Evolutionary conservation across 1,140 invertebrate genomes (phyloP).

Genomic region (Pseudomyrmex sp.): DNA sequence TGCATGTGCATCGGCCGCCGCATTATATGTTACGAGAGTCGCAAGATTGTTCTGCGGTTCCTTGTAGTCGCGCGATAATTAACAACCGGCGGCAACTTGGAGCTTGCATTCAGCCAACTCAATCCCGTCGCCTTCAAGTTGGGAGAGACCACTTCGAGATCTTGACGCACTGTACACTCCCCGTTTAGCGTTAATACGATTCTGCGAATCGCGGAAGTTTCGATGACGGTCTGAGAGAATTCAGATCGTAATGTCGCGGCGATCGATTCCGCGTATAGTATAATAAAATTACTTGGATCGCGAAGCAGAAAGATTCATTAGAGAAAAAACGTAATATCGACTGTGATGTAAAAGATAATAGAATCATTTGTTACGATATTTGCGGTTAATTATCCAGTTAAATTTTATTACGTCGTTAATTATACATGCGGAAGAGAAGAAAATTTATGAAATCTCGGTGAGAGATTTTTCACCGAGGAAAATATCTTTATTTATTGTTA

Average conservation of each 20-base stretch:
- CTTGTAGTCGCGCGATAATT: constrained; percentile 42
- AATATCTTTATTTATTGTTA: constrained; percentile 7
- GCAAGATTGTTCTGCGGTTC: constrained; percentile 24
- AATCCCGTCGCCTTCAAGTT: background rate
- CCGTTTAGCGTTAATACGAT: constrained; percentile 37
- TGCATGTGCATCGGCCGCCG: background rate
- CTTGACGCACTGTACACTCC: constrained; percentile 24
- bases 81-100: constrained; percentile 23
- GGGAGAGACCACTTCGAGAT: constrained; percentile 15
- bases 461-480: background rate
- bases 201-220: constrained; percentile 29
- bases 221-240: background rate
- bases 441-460: constrained; percentile 30
- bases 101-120: background rate
- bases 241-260: background rate
- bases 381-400: constrained; percentile 32
- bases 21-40: constrained; percentile 3
- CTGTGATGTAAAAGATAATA: constrained; percentile 15
- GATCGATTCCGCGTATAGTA: background rate
- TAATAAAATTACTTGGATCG: no score
- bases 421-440: background rate
- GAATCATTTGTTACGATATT: constrained; percentile 48
- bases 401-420: constrained; percentile 50
- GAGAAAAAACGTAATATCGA: constrained; percentile 10
- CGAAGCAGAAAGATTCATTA: background rate